Evolutionary conservation across 2,888 invertebrate species (phyloP).

Genomic region (Perdita meconis): DNA sequence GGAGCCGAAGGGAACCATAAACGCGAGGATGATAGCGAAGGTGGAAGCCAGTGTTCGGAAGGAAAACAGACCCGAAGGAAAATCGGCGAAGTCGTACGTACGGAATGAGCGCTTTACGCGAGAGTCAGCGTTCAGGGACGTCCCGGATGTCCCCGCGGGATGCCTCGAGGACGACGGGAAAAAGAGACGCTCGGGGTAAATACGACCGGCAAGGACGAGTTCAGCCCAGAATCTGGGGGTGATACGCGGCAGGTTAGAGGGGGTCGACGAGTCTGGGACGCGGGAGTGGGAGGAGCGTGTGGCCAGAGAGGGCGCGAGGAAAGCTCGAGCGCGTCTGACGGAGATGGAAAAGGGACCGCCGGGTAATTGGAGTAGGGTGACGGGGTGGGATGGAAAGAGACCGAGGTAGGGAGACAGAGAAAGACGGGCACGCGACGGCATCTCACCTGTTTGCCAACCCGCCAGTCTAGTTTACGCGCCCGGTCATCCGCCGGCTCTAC

Average conservation of each 20-base stretch:
- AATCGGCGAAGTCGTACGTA: not conserved
- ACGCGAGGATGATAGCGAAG: not conserved
- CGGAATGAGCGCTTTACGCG: too few relatives aligned
- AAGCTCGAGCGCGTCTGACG: conserved; percentile 3
- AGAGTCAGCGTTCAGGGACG: not conserved
- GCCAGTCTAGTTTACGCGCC: conserved; percentile 80
- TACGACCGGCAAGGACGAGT: conserved; percentile 31
- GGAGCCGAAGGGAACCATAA: conserved; percentile 3
- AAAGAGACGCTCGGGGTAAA: not conserved
- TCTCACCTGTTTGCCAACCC: conserved; percentile 79
- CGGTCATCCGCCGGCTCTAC: conserved; percentile 78
- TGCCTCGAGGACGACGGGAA: not conserved
- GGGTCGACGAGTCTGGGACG: conserved; percentile 1
- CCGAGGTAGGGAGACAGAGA: conserved; percentile 44
- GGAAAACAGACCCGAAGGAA: not conserved
- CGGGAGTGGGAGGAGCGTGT: conserved; percentile 39
- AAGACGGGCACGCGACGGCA: conserved; percentile 71
- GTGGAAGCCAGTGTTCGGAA: not conserved
- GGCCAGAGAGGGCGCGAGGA: conserved; percentile 20
- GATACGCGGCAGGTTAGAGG: conserved; percentile 34
- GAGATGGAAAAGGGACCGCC: conserved; percentile 43
- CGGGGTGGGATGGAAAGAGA: conserved; percentile 46
- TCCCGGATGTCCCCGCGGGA: not conserved
- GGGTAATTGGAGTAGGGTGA: conserved; percentile 47
- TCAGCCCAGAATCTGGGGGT: conserved; percentile 41